These are phyloP conservation scores for Poeciliopsis retropinna DNA, from an alignment of 2,113 vertebrate species.

Conservation along the genomic window DNA sequence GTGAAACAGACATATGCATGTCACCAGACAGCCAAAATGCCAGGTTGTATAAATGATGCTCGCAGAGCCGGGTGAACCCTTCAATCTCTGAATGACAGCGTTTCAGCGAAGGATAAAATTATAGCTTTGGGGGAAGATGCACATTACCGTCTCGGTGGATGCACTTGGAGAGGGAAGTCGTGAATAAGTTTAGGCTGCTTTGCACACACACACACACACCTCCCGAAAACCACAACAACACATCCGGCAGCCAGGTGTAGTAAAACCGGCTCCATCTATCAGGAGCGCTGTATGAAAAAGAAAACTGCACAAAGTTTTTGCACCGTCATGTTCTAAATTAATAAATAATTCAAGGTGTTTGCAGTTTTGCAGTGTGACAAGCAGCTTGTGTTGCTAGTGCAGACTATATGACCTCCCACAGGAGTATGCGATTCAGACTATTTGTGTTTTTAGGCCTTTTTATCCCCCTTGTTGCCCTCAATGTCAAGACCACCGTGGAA, in stretches of 20 bases:
- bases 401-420: constrained; percentile 31
- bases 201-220: neutral
- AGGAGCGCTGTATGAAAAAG: neutral
- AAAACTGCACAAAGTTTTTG: neutral
- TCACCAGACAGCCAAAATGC: constrained; percentile 39
- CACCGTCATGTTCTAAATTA: neutral
- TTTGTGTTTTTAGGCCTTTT: constrained; percentile 61
- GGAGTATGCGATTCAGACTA: constrained; percentile 57
- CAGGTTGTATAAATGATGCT: constrained; percentile 23
- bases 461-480: constrained; percentile 39
- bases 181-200: constrained; percentile 36
- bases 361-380: neutral
- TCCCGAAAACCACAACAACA: constrained; percentile 21
- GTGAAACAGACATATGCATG: constrained; percentile 18
- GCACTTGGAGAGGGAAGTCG: constrained; percentile 20
- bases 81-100: constrained; percentile 44
- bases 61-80: constrained; percentile 42
- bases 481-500: constrained; percentile 69
- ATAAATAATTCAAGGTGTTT: neutral
- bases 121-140: constrained; percentile 27
- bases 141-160: constrained; percentile 40
- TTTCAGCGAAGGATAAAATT: constrained; percentile 45
- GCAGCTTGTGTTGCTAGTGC: constrained; percentile 2
- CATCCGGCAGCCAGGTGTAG: constrained; percentile 7
- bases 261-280: constrained; percentile 1